These are phyloP conservation scores for Congeria kusceri DNA, from an alignment of 2,888 invertebrate genomes.

Conservation along the genomic window DNA sequence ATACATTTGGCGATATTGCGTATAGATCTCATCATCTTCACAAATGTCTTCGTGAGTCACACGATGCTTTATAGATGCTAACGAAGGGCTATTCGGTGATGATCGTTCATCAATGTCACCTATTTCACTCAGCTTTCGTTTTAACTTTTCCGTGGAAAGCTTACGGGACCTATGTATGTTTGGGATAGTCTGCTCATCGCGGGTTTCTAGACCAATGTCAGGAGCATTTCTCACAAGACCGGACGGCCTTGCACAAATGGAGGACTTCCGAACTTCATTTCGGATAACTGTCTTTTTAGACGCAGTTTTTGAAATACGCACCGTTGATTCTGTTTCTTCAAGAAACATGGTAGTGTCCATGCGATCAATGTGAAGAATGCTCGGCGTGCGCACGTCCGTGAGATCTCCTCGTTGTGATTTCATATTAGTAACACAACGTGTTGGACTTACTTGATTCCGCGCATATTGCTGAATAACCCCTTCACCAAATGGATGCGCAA, in stretches of 20 bases:
- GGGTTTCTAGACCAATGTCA: background rate
- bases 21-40: slow-evolving; percentile 2
- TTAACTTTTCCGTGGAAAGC: background rate
- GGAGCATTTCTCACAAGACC: background rate
- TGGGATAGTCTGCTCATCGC: background rate
- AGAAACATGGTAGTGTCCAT: background rate
- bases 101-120: background rate
- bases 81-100: background rate
- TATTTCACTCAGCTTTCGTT: background rate
- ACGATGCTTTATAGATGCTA: background rate
- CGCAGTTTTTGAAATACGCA: background rate
- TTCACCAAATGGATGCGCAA: slow-evolving; percentile 49
- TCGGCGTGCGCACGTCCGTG: too few relatives aligned
- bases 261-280: background rate
- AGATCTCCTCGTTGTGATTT: too few relatives aligned
- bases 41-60: background rate
- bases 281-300: background rate
- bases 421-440: too few relatives aligned
- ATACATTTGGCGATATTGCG: slow-evolving; percentile 2
- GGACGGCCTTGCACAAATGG: background rate
- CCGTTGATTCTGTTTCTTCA: slow-evolving; percentile 3
- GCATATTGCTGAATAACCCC: slow-evolving; percentile 23
- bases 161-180: background rate
- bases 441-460: too few relatives aligned
- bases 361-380: too few relatives aligned